These are phyloP conservation scores for Diachasma alloeum DNA, from an alignment of 1,140 invertebrate genomes.

Conservation along the genomic window DNA sequence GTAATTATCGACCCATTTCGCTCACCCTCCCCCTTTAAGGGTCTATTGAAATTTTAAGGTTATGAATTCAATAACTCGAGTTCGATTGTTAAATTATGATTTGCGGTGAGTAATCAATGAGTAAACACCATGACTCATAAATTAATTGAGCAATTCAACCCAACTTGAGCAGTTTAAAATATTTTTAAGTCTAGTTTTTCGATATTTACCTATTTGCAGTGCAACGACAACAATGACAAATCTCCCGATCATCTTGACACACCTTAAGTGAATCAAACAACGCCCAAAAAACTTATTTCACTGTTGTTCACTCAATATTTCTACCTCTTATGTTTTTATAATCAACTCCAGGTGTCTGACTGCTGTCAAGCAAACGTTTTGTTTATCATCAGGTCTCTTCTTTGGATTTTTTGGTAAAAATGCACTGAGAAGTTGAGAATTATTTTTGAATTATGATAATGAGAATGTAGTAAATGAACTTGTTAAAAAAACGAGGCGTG, in stretches of 20 bases:
- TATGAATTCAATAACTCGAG: background rate
- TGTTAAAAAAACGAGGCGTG: conserved; percentile 2
- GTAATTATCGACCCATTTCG: too few species aligned
- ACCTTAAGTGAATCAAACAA: conserved; percentile 33
- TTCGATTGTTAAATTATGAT: background rate
- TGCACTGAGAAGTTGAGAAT: background rate
- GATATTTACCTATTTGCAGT: conserved; percentile 40
- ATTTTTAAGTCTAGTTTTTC: background rate
- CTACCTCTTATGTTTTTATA: background rate
- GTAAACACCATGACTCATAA: background rate
- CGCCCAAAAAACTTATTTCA: conserved; percentile 22
- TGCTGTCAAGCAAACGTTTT: too few species aligned
- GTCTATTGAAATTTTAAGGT: background rate
- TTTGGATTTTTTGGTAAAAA: background rate
- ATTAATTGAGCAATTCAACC: background rate
- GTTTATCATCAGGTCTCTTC: too few species aligned
- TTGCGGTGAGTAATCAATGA: background rate
- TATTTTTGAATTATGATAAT: background rate
- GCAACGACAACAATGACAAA: conserved; percentile 30
- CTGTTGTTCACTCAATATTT: background rate
- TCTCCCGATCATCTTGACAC: conserved; percentile 45
- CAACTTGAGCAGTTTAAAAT: background rate
- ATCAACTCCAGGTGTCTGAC: background rate
- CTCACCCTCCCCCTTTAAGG: too few species aligned
- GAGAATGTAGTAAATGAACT: background rate